phyloP scores from a whole-genome alignment of 1,140 invertebrate species.

The Aphaenogaster rudis region DNA sequence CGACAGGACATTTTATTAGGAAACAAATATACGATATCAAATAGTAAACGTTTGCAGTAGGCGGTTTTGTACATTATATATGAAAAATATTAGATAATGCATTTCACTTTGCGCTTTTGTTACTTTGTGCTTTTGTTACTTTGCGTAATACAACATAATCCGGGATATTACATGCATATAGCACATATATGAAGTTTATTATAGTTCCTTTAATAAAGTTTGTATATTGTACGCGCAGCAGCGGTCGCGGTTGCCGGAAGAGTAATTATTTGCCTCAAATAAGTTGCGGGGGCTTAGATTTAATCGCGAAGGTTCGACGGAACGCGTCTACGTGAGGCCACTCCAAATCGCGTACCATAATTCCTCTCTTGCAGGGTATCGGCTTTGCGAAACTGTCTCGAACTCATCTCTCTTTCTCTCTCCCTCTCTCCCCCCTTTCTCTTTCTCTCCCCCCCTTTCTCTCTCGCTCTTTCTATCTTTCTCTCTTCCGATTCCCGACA shows the following conservation, averaged over 20 bases:
- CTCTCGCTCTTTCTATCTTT: slow-evolving; percentile 14
- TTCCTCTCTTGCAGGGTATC: slow-evolving; percentile 69
- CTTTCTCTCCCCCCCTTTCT: not conserved
- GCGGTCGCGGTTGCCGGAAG: slow-evolving; percentile 16
- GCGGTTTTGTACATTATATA: not conserved
- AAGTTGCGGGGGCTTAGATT: slow-evolving; percentile 65
- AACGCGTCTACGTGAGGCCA: slow-evolving; percentile 47
- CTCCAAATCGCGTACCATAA: slow-evolving; percentile 69
- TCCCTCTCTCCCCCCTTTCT: not conserved
- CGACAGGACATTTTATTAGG: not conserved
- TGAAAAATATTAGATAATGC: slow-evolving; percentile 19
- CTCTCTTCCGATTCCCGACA: slow-evolving; percentile 63
- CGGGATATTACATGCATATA: not conserved
- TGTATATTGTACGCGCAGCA: not conserved
- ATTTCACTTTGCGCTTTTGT: not conserved
- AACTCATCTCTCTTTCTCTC: slow-evolving; percentile 65
- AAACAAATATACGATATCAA: not conserved
- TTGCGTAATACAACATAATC: not conserved
- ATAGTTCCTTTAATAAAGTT: slow-evolving; percentile 39
- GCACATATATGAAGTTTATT: slow-evolving; percentile 12
- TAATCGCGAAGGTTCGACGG: slow-evolving; percentile 58
- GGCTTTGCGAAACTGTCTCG: slow-evolving; percentile 71
- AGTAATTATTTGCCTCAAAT: slow-evolving; percentile 58
- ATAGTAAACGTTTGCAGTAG: not conserved
- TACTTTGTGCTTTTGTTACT: not conserved